Evolutionary conservation across 2,797 vertebrate genomes (phyloP), one percentile per base, ranked within the genome.

Genomic region (Tympanoctomys barrerae): DNA sequence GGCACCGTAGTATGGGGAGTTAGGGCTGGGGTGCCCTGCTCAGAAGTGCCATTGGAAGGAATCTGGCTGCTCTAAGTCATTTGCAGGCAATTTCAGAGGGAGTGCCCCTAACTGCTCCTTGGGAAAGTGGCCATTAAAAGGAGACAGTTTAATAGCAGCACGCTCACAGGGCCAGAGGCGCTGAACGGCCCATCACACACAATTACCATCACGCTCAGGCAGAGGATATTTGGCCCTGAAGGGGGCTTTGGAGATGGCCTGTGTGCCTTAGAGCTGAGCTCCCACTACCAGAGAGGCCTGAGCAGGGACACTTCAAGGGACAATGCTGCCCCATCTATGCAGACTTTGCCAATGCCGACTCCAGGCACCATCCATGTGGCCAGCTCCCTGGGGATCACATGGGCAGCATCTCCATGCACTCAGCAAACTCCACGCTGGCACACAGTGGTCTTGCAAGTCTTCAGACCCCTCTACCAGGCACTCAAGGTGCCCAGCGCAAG

Each of bases 281-380:
- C 59, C 0, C 2, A 46, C 31, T 88, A 87, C 52, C 61, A 66
- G 59, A 78, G 70, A 84, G 31, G 31, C 46, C 36, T 22, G 33
- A 77, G 61, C 28, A 49, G 22, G 39, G 77, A 5, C 39, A 10
- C 5, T 24, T 39, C 2, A 19, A 79, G 19, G 28, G 42, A 54
- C 3, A 1, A 0, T 3, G 24, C 24, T 8, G 9, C 26, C 16
- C 16, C 1, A 0, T 2, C 18, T 19, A 16, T 21, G 0, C 0
- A 33, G 0, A 5, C 49, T 26, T 1, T 24, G 36, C 54, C 39
- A 8, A 8, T 5, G 36, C 0, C 0, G 36, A n/a, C 1, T 14
- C 57, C 0, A 5, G 68, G 36, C 16, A 7, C 33, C 2, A 14
- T 16, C 54, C 0, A 2, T 16, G 18, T 9, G 64, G 66, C 28